Conservation (phyloP, 23 tunicate species). For the Clavelina lepadiformis region DNA sequence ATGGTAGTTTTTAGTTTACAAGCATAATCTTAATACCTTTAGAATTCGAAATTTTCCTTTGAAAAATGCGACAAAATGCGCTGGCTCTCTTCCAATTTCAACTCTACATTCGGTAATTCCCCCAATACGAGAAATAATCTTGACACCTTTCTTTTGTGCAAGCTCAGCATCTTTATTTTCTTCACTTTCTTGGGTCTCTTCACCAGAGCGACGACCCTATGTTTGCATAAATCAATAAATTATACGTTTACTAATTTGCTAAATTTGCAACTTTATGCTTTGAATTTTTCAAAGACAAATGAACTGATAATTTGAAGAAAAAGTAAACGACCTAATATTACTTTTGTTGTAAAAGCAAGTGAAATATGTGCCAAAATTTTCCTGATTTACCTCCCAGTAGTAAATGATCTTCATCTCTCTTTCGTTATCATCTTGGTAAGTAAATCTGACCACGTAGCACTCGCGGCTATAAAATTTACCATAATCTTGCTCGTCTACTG, state of each 20-base stretch:
- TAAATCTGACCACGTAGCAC: slow-evolving; percentile 12
- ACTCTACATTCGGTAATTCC: slow-evolving; percentile 49
- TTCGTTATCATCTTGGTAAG: slow-evolving; percentile 4
- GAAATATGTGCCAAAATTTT: too few relatives aligned
- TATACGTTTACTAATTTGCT: too few relatives aligned
- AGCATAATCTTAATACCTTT: too few relatives aligned
- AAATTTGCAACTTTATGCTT: too few relatives aligned
- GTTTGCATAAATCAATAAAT: too few relatives aligned
- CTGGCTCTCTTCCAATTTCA: slow-evolving; percentile 70
- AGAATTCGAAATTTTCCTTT: slow-evolving; percentile 49
- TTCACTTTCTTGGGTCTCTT: neutral
- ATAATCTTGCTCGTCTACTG: neutral
- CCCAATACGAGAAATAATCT: neutral
- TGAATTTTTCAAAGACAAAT: too few relatives aligned
- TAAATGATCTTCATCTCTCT: slow-evolving; percentile 12
- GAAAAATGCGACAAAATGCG: slow-evolving; percentile 70
- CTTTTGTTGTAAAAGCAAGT: too few relatives aligned
- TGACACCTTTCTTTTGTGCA: neutral
- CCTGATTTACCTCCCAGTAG: slow-evolving; percentile 43
- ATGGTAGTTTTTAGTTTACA: too few relatives aligned
- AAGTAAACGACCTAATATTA: too few relatives aligned
- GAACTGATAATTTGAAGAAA: too few relatives aligned
- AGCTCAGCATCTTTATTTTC: neutral
- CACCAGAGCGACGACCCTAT: neutral
- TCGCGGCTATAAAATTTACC: slow-evolving; percentile 29